Evolutionary conservation across 2,888 invertebrate species (phyloP).

Genomic region (Mesorhabditis belari): DNA sequence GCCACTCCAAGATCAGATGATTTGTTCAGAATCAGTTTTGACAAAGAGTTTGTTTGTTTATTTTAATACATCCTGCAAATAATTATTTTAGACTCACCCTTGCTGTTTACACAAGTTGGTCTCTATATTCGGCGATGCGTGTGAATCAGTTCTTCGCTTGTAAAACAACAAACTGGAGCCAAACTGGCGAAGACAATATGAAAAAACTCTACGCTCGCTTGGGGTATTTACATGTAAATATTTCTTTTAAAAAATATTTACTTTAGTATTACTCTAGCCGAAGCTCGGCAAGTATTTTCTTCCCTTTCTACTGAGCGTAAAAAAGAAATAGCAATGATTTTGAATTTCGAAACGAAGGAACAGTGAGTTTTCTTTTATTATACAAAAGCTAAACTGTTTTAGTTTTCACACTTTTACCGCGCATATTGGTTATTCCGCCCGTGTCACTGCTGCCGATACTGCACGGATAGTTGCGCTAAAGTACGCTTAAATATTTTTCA

Average conservation of each 20-base stretch:
- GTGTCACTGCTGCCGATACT: conserved; percentile 40
- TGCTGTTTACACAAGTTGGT: conserved; percentile 45
- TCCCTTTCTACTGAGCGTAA: conserved; percentile 32
- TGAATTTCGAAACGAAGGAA: conserved; percentile 34
- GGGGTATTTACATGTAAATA: conserved; percentile 6
- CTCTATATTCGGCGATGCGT: conserved; percentile 37
- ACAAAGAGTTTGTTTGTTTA: conserved; percentile 25
- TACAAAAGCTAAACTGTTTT: background rate
- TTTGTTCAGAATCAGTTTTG: conserved; percentile 36
- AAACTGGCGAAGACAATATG: conserved; percentile 37
- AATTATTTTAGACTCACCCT: conserved; percentile 28
- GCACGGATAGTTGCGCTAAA: conserved; percentile 28
- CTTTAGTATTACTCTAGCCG: conserved; percentile 39
- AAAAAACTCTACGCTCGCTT: conserved; percentile 29
- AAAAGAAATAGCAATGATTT: conserved; percentile 29
- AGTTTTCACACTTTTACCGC: conserved; percentile 34
- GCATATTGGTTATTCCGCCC: conserved; percentile 34
- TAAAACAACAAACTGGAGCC: conserved; percentile 42
- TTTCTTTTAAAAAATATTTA: conserved; percentile 1
- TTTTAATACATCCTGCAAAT: background rate
- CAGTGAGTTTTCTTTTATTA: conserved; percentile 18
- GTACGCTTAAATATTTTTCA: background rate
- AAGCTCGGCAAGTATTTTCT: conserved; percentile 37
- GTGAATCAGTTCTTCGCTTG: conserved; percentile 41
- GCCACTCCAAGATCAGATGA: conserved; percentile 37